Base-by-base conservation (phyloP, 2,113 vertebrate species). In the Myxocyprinus asiaticus region DNA sequence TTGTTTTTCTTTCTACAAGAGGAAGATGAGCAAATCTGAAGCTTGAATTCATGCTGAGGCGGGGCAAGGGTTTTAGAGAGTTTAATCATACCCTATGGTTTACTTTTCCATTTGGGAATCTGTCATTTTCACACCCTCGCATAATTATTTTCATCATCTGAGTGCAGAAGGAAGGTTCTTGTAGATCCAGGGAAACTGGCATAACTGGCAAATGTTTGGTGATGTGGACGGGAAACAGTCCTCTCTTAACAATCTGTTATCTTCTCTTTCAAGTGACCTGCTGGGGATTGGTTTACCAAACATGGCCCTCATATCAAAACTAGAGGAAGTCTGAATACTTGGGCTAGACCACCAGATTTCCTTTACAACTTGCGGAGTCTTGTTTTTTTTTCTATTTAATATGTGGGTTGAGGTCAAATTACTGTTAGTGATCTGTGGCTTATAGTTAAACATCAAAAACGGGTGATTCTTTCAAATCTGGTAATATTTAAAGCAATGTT, bases 181-280 rank as follows among this genome's bases (percentile, higher is more conserved):
- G 1, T 33, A 33, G 22, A 33, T 33, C 22, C 3, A 33, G 3
- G 22, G 22, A 33, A 33, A 33, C 22, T 33, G 22, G 22, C 22
- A 33, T 33, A 58, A 58, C 47, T 48, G 11, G 10, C 56, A 44
- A 15, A 15, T 4, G 14, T 66, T 53, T 63, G 17, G 22, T 11
- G n/a, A 43, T 51, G 10, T 75, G 10, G 72, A 76, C 11, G 58
- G 64, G 51, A 65, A 76, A 11, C 61, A 64, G 62, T 65, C 73
- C 6, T 58, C 55, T 9, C 47, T 61, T 48, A 50, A 48, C 6
- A 5, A 17, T 50, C 44, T 63, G 12, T 65, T 76, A 76, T 76
- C 74, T 65, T 64, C 8, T 65, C 3, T 48, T 53, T 43, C 62
- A 43, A 43, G 73, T 74, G 71, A 74, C 17, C 44, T 4, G 7